Evolutionary conservation across 2,797 vertebrate species (phyloP).

Genomic region (Carcharodon carcharias): DNA sequence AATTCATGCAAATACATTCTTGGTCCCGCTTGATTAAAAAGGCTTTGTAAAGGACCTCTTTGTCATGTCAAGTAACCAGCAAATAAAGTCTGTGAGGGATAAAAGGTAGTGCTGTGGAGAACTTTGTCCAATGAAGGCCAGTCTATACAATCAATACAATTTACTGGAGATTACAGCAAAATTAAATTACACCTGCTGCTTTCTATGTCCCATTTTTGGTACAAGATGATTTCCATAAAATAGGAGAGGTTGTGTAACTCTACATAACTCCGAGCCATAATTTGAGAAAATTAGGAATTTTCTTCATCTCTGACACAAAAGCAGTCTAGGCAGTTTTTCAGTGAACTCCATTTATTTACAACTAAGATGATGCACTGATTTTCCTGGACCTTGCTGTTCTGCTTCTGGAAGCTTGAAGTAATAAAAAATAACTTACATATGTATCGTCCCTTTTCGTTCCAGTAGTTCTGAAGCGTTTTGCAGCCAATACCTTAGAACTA

Average conservation of each 20-base stretch:
- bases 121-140: background rate
- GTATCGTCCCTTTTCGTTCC: too few species aligned
- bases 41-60: background rate
- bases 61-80: background rate
- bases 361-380: too few species aligned
- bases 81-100: background rate
- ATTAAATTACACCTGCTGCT: background rate
- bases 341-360: too few species aligned
- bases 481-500: too few species aligned
- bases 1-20: constrained; percentile 22
- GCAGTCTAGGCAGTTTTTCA: background rate
- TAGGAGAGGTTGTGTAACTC: background rate
- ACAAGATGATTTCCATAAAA: background rate
- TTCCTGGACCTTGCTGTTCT: background rate
- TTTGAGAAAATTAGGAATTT: background rate
- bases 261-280: background rate
- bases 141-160: background rate
- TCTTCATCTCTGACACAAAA: background rate
- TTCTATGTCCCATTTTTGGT: background rate
- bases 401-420: background rate
- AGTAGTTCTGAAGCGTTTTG: too few species aligned
- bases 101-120: background rate
- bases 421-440: too few species aligned
- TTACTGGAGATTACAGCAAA: background rate
- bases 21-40: background rate